phyloP scores from a whole-genome alignment of 2,888 invertebrate species.

The Tromatobia lineatoria region DNA sequence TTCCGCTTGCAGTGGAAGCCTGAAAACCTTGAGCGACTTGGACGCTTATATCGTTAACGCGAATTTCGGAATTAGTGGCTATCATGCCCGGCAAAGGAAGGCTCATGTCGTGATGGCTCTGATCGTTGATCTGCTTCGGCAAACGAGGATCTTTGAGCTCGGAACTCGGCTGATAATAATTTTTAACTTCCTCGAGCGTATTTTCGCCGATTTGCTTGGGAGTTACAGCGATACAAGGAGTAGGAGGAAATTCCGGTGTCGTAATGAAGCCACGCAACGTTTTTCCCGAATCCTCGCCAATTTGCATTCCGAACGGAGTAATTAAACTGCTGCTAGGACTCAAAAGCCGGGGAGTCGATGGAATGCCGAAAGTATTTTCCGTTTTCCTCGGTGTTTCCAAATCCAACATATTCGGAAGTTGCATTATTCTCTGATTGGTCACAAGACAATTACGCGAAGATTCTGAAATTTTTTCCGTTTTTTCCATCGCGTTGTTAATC shows the following conservation, averaged over 20 bases:
- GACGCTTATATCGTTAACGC: slow-evolving; percentile 31
- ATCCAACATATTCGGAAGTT: slow-evolving; percentile 73
- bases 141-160: slow-evolving; percentile 67
- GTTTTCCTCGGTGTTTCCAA: slow-evolving; percentile 81
- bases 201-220: slow-evolving; percentile 76
- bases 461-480: slow-evolving; percentile 51
- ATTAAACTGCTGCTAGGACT: slow-evolving; percentile 78
- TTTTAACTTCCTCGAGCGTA: slow-evolving; percentile 70
- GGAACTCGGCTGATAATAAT: slow-evolving; percentile 79
- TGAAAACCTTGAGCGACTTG: slow-evolving; percentile 50
- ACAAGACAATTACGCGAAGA: slow-evolving; percentile 67
- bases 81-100: slow-evolving; percentile 61
- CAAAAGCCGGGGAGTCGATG: slow-evolving; percentile 81
- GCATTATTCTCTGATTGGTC: slow-evolving; percentile 11
- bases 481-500: slow-evolving; percentile 50
- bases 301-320: slow-evolving; percentile 73
- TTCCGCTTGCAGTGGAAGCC: slow-evolving; percentile 59
- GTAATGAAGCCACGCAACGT: slow-evolving; percentile 77
- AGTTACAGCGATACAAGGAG: slow-evolving; percentile 81
- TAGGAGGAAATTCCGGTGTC: slow-evolving; percentile 83
- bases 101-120: slow-evolving; percentile 63
- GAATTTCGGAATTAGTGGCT: slow-evolving; percentile 14
- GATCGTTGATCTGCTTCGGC: slow-evolving; percentile 52
- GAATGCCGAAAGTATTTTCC: slow-evolving; percentile 75
- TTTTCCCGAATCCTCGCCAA: slow-evolving; percentile 76